Evolutionary conservation across 2,113 vertebrate species (phyloP), one percentile per base, ranked within the genome.

Genomic region (Lichenostomus cassidix): DNA sequence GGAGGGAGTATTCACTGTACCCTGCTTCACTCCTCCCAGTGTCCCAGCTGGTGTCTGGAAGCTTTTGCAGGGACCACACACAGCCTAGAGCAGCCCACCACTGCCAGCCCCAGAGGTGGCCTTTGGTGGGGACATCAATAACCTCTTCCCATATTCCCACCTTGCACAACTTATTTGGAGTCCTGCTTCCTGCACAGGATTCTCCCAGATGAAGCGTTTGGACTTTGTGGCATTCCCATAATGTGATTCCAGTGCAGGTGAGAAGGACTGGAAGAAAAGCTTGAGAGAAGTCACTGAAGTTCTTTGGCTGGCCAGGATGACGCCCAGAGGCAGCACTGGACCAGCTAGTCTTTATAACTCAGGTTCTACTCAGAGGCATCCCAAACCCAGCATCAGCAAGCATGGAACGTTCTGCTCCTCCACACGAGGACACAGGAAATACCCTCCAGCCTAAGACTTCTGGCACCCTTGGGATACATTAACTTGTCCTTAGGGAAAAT

Each of bases 51-150:
- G 70, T 86, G 68, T 56, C 68, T 95, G 83, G 55, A 73, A 86
- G 80, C 68, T 92, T 92, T 95, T 3, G 3, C 29, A 64, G 56
- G 39, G 96, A 96, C 96, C 96, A 97, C 96, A 95, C 96, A 96
- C 60, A 23, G 83, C n/a, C 80, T 86, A 12, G 33, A 70, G 64
- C 62, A 93, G 89, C 73, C 83, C 89, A 94, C 89, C 86, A 69
- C 50, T 2, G 4, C 55, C 76, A 83, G 28, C 28, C 64, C 42
- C 76, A 74, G 63, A 83, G 35, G 12, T 64, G 71, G 52, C 59
- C 58, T 78, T 92, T 37, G 47, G 16, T 52, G 70, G 17, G 35
- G 41, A 87, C 62, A 47, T 83, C 41, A n/a, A 3, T 22, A 52
- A 79, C 15, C 15, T 47, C 21, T 20, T 55, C 67, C 16, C 55